Evolutionary conservation across 1,140 invertebrate genomes (phyloP).

Genomic region (Chrysomallon squamiferum): DNA sequence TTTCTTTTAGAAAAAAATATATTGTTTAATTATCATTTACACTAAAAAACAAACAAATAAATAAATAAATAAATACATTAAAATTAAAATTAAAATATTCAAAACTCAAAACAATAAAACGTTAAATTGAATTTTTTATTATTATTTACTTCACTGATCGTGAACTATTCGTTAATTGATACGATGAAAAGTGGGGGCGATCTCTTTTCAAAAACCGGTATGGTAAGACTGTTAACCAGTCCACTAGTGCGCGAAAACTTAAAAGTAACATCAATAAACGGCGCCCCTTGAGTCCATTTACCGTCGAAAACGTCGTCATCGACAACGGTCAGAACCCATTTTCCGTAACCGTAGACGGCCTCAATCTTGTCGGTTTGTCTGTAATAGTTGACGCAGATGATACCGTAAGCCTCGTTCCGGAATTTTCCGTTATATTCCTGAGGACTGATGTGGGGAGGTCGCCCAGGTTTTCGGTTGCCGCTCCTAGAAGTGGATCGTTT

Average conservation of each 20-base stretch:
- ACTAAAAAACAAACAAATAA: too few relatives aligned
- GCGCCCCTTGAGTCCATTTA: conserved; percentile 8
- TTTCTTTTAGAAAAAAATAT: too few relatives aligned
- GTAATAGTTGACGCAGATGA: neutral
- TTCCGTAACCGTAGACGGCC: conserved; percentile 12
- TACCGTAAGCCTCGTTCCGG: conserved; percentile 14
- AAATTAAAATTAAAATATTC: too few relatives aligned
- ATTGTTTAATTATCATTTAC: too few relatives aligned
- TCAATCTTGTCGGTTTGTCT: neutral
- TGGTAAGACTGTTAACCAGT: neutral
- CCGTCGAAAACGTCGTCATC: neutral
- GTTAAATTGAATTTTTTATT: too few relatives aligned
- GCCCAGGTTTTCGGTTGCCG: neutral
- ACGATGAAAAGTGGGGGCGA: conserved; percentile 5
- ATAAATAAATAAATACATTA: too few relatives aligned
- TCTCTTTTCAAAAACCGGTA: conserved; percentile 2
- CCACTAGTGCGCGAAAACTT: neutral
- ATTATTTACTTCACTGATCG: too few relatives aligned
- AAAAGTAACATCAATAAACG: conserved; percentile 9
- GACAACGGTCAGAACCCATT: conserved; percentile 4
- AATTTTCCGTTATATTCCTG: conserved; percentile 7
- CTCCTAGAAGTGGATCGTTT: neutral
- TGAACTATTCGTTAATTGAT: too few relatives aligned
- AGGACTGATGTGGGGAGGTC: neutral
- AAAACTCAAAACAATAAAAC: too few relatives aligned